Conservation (phyloP, 2,113 vertebrate species). For the Nestor notabilis region DNA sequence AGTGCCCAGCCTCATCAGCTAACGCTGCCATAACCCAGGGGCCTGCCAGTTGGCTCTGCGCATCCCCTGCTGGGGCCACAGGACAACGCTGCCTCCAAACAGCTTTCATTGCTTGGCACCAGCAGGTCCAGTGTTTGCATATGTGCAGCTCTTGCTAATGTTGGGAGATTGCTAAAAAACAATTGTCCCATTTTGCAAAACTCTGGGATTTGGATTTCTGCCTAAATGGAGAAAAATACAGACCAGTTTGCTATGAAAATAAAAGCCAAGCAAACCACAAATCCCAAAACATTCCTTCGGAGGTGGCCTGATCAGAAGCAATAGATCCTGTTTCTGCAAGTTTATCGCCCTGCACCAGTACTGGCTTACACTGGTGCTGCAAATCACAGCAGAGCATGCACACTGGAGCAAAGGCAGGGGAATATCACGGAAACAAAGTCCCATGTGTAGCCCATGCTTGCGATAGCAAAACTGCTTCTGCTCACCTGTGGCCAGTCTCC, state of each 20-base stretch:
- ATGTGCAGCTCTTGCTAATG: not conserved
- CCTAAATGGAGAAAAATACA: not conserved
- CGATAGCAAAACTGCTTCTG: not conserved
- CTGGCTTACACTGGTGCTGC: not conserved
- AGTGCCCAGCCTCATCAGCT: not conserved
- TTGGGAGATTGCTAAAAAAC: not conserved
- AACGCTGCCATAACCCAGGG: not conserved
- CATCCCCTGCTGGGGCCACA: not conserved
- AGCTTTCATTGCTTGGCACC: not conserved
- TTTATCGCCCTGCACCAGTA: not conserved
- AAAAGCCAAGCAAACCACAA: not conserved
- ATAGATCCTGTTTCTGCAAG: not conserved
- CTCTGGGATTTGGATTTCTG: not conserved
- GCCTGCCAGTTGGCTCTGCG: slow-evolving; percentile 5
- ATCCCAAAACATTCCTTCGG: not conserved
- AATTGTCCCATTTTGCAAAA: not conserved
- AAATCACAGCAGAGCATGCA: fast-evolving
- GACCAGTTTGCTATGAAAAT: not conserved
- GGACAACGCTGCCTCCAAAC: not conserved
- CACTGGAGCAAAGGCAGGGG: not conserved
- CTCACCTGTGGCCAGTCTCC: not conserved
- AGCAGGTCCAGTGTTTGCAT: not conserved
- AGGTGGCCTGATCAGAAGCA: not conserved
- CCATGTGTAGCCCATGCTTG: not conserved
- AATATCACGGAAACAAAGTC: not conserved